Evolutionary conservation across 1,140 invertebrate genomes (phyloP), one percentile per base, ranked within the genome.

Genomic region (Pachyrhynchus sulphureomaculatus): DNA sequence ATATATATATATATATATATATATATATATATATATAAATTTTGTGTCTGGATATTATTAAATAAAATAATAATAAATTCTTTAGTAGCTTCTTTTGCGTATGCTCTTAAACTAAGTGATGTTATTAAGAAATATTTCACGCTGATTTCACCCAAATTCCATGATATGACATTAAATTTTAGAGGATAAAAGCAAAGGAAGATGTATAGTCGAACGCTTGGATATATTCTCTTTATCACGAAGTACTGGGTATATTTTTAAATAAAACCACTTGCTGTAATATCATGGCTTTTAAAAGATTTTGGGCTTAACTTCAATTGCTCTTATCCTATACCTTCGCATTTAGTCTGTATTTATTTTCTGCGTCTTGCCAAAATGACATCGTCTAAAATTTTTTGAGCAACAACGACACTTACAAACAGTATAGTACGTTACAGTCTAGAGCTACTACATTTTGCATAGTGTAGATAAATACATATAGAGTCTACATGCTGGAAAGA

Each of bases 391-490:
- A 23, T 45, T 33, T 69, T 56, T 70, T 71, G 72, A 74, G 68
- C 74, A 76, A 75, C 74, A 72, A 76, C 74, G 72, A 76, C 74
- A 76, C 74, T 59, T 68, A 72, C 69, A 70, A 60, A 69, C 64
- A 29, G 68, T 49, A 70, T 64, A 69, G 64, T 70, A 66, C 60
- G 54, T 70, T 64, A 69, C 62, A 68, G 61, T 62, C 68, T 71
- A 71, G 37, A 63, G 59, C 62, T 69, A 65, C 65, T 67, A 72
- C 63, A 66, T 64, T 59, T 64, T 66, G 64, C 49, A 34, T 26
- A 67, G 55, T 56, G 26, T 51, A 66, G 62, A 65, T 63, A 64
- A 65, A 66, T 66, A 72, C 64, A 69, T 68, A 68, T 57, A 64
- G 64, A 69, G 55, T 60, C 26, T 54, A 44, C 41, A 15, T 12